Base-by-base conservation (phyloP, 2,888 invertebrate species). In the Lapara coniferarum region DNA sequence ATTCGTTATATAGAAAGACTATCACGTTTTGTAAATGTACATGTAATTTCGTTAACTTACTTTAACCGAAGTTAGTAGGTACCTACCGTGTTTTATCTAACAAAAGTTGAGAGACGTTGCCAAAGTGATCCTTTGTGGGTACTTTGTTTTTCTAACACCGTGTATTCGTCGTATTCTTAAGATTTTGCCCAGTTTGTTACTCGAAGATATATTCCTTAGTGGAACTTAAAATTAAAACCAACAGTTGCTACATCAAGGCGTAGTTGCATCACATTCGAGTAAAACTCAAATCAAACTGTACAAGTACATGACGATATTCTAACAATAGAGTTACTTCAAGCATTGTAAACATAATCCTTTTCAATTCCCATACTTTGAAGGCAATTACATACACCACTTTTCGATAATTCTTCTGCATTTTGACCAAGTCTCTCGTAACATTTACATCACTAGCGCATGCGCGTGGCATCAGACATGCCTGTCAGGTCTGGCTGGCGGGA, bases 401-500 rank as follows among this genome's bases (percentile, higher is more conserved):
- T n/a, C 4, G 4, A 46, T 59, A 59, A 44, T 16, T 59, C 12
- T n/a, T 16, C 3, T 0, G 12, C 46, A 63, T 53, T 69, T 69
- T 69, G 68, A 69, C 63, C 19, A 69, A 37, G 16, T 63, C 68
- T 44, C 46, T 19, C 19, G 8, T 25, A 25, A 58, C 4, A 53
- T 13, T 46, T 44, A 16, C 46, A 56, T 46, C n/a, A 67, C 67
- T 56, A 67, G 44, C 56, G 46, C 13, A 14, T 3, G 44, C 10
- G n/a, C 10, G 56, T 51, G 55, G 37, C 52, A 66, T 84, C 81
- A 84, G 72, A 84, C 84, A 52, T 80, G 84, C 73, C 84, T 78
- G 80, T 93, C 93, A 77, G 88, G 92, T 70, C 92, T 81, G 1
- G 88, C 85, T n/a, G 92, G 92, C 0, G 88, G 88, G 19, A 82